Base-by-base conservation (phyloP, 2,113 vertebrate species). In the Chauna torquata region DNA sequence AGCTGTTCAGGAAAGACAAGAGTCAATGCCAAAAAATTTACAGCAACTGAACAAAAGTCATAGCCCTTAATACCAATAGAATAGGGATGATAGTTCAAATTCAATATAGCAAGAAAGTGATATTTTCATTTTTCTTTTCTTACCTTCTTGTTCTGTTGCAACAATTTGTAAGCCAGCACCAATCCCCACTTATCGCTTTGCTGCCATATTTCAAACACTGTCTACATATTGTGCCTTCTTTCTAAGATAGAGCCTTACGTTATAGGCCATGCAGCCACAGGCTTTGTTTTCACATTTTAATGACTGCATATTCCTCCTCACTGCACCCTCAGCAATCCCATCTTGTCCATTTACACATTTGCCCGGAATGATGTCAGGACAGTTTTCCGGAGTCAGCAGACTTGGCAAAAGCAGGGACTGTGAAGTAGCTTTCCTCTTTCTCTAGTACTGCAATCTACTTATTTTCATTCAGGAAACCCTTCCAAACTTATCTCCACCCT, bases 181-280 rank as follows among this genome's bases (percentile, higher is more conserved):
- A 12, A 34, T 49, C 83, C 16, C 34, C 49, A 52, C 7, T 42
- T 40, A 59, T 0, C 2, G 3, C 62, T 38, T 72, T 15, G 18
- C 4, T 30, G 5, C 8, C 0, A 0, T 24, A 11, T 84, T 94
- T 74, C 61, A 84, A 78, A 57, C 9, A 50, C 59, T 1, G 1
- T 14, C 11, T 47, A 28, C 12, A 40, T 30, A 65, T 38, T 45
- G 27, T 16, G 44, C 17, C 74, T 82, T 66, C 69, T 38, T 38
- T 52, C 45, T 17, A 38, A 91, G 50, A 52, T 3, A 23, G 4
- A 66, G 34, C 23, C 36, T 94, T 83, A 50, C 11, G 10, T 40
- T 57, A 71, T 11, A 62, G 42, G 11, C 34, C 47, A 54, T 11
- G 42, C 18, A 79, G 61, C 69, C 62, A 55, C 7, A n/a, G n/a